Conservation (phyloP, 2,113 vertebrate species). For the Heterocephalus glaber region DNA sequence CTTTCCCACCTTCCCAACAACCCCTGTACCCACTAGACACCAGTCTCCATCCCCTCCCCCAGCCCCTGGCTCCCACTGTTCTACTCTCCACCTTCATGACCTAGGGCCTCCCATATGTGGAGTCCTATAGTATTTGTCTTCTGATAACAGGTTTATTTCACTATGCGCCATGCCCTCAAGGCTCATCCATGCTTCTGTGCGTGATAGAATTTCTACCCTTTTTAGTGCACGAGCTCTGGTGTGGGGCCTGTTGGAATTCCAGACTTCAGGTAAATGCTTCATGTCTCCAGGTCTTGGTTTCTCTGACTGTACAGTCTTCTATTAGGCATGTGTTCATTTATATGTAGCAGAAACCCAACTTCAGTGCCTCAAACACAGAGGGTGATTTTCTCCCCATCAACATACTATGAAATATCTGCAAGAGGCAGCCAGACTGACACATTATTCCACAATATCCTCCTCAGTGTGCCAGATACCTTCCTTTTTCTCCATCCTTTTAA, state of each 20-base stretch:
- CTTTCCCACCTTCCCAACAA: not conserved
- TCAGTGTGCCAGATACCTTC: not conserved
- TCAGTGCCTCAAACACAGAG: not conserved
- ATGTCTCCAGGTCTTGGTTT: not conserved
- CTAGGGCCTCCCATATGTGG: not conserved
- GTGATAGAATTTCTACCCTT: not conserved
- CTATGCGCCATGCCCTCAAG: not conserved
- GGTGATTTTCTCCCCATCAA: not conserved
- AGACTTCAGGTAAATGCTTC: not conserved
- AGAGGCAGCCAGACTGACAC: not conserved
- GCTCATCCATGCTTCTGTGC: too few species aligned
- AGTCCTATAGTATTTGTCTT: not conserved
- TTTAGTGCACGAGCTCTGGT: not conserved
- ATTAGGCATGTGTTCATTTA: not conserved
- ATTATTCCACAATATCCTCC: not conserved
- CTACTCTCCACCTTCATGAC: not conserved
- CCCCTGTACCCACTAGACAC: not conserved
- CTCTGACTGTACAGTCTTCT: not conserved
- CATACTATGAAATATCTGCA: not conserved
- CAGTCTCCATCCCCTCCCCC: not conserved
- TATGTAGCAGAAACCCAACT: not conserved
- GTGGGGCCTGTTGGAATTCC: not conserved
- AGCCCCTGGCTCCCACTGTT: not conserved
- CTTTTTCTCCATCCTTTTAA: not conserved
- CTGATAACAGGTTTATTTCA: too few species aligned